These are phyloP conservation scores for Macroteleia sp. DNA, from an alignment of 2,888 invertebrate species.

Conservation along the genomic window DNA sequence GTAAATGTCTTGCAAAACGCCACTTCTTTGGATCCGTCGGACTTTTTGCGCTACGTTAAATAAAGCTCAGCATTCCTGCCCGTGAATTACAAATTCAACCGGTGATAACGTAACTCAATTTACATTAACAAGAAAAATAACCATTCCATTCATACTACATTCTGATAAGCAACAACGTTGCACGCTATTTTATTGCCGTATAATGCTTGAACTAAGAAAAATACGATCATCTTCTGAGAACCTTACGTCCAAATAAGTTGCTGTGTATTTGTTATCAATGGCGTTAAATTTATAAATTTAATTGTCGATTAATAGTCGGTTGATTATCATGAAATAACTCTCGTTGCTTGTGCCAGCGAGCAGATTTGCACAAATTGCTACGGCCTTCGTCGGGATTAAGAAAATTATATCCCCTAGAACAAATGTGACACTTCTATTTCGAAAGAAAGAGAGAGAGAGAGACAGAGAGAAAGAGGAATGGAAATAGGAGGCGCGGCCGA, in stretches of 20 bases:
- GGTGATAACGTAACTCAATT: constrained; percentile 15
- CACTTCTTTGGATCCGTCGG: constrained; percentile 23
- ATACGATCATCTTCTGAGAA: not conserved
- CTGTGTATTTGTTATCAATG: too few species aligned
- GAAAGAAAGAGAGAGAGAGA: constrained; percentile 31
- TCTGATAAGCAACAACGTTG: too few species aligned
- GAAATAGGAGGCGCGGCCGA: constrained; percentile 6
- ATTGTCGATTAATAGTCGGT: constrained; percentile 42
- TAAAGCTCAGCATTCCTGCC: constrained; percentile 37
- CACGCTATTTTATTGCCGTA: too few species aligned
- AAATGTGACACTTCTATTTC: constrained; percentile 69
- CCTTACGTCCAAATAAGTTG: too few species aligned
- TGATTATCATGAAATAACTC: constrained; percentile 70
- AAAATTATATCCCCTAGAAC: constrained; percentile 72
- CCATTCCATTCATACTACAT: too few species aligned
- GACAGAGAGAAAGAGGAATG: not conserved
- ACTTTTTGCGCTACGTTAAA: constrained; percentile 39
- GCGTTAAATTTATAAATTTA: constrained; percentile 35
- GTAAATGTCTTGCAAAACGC: constrained; percentile 28
- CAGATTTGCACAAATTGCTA: constrained; percentile 70
- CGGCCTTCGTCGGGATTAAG: constrained; percentile 65
- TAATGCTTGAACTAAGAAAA: too few species aligned
- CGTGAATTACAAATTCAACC: constrained; percentile 4
- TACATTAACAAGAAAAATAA: constrained; percentile 1
- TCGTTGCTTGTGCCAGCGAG: constrained; percentile 68